Evolutionary conservation across 2,888 invertebrate genomes (phyloP), one percentile per base, ranked within the genome.

Genomic region (Zygaena filipendulae): DNA sequence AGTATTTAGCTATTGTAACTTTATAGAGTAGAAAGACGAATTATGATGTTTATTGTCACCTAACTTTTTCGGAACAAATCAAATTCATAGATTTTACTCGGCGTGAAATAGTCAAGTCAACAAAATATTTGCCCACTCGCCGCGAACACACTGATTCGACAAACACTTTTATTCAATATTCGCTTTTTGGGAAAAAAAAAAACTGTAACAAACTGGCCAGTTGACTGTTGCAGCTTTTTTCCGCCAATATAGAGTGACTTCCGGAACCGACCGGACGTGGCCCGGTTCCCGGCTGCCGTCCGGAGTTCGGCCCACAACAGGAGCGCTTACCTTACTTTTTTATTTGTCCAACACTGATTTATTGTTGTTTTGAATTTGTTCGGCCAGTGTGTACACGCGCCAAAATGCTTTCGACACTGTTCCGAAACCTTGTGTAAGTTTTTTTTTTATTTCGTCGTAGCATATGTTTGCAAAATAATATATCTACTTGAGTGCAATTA

Each of bases 271-370:
- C 53, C 70, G 75, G 75, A 72, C 64, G 59, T 60, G 63, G 58
- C 54, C 64, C 56, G 63, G 52, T 55, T 54, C 49, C 42, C 41
- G 34, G 23, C n/a, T n/a, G n/a, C 38, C 49, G 46, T 41, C 49
- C 55, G 53, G 48, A 25, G n/a, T n/a, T 45, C 62, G 60, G 60
- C 55, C 68, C 60, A 70, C 75, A 71, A 68, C 74, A 69, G 74
- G 70, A 69, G 63, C 72, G 75, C 77, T 75, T 75, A 79, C 77
- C 77, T 77, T 71, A 56, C 64, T 77, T 75, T 71, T 79, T 77
- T 79, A 74, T 75, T 77, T 77, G 71, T 74, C 50, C 50, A 36
- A 40, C 47, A 39, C 59, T 71, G 77, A 79, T 77, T 75, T 79
- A 79, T 75, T 55, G 58, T 47, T 72, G 75, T 75, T 74, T 63